phyloP scores from a whole-genome alignment of 2,113 vertebrate genomes.

The Mesoclemmys tuberculata region DNA sequence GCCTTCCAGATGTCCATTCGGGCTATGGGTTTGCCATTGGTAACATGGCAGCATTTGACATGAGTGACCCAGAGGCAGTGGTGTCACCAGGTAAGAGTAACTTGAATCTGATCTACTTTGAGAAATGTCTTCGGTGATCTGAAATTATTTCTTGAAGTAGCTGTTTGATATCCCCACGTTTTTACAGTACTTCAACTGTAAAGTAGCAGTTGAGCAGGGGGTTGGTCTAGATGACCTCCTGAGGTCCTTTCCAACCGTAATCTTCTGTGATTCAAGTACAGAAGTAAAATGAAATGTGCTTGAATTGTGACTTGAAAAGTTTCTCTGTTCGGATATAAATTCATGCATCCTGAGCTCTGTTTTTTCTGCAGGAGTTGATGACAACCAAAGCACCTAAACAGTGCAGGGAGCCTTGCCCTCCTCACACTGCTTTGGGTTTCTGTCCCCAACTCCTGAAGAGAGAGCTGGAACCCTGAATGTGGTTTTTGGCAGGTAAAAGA shows the following conservation, averaged over 20 bases:
- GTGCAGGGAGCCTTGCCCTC: background rate
- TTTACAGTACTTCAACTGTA: background rate
- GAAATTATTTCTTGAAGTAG: background rate
- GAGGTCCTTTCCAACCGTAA: too few relatives aligned
- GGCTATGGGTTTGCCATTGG: conserved; percentile 98
- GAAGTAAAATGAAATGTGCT: background rate
- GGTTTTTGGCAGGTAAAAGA: background rate
- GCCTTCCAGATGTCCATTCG: conserved; percentile 97
- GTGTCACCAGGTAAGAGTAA: conserved; percentile 91
- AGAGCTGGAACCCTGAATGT: background rate
- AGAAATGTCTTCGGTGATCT: background rate
- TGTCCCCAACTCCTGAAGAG: background rate
- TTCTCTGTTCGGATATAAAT: background rate
- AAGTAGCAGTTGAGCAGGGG: too few relatives aligned
- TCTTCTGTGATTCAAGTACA: background rate
- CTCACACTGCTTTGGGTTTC: background rate
- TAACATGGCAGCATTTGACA: conserved; percentile 99
- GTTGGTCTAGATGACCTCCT: too few relatives aligned
- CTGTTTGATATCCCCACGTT: background rate
- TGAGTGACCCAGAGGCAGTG: conserved; percentile 90
- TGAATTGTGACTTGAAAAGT: background rate
- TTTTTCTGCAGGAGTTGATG: background rate
- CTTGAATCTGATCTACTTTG: background rate
- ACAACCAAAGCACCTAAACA: background rate
- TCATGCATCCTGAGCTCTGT: background rate